phyloP scores from a whole-genome alignment of 2,113 vertebrate species.

The Pygathrix nemaeus region DNA sequence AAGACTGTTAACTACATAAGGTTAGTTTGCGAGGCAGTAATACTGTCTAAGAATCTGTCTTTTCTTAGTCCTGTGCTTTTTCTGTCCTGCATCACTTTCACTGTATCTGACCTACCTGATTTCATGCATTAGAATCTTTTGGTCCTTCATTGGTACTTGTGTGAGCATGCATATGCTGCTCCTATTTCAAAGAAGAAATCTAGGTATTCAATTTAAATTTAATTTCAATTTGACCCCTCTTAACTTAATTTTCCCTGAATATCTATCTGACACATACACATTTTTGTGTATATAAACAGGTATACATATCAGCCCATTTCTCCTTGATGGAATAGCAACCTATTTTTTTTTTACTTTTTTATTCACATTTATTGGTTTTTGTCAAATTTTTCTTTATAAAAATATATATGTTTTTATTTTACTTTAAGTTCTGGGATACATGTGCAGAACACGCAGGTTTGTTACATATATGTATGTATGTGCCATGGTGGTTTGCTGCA shows the following conservation, averaged over 20 bases:
- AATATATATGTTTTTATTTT: background rate
- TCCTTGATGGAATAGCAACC: background rate
- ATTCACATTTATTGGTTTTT: background rate
- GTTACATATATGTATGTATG: too few relatives aligned
- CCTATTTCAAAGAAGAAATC: background rate
- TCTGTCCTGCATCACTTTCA: background rate
- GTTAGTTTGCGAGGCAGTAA: background rate
- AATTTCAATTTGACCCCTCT: conserved; percentile 7
- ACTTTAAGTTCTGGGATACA: too few relatives aligned
- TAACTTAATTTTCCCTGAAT: background rate
- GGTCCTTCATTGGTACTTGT: background rate
- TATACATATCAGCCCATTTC: background rate
- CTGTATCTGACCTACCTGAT: background rate
- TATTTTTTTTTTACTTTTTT: background rate
- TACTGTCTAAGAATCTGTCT: background rate
- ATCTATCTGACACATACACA: background rate
- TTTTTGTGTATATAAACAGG: background rate
- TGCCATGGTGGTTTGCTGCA: too few relatives aligned
- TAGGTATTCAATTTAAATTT: background rate
- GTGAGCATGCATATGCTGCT: background rate
- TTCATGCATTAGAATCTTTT: background rate
- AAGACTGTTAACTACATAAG: background rate
- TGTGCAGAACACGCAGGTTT: too few relatives aligned
- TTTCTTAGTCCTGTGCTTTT: background rate
- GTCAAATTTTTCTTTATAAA: background rate